Base-by-base conservation (phyloP, 2,888 invertebrate genomes). In the Busseola fusca region DNA sequence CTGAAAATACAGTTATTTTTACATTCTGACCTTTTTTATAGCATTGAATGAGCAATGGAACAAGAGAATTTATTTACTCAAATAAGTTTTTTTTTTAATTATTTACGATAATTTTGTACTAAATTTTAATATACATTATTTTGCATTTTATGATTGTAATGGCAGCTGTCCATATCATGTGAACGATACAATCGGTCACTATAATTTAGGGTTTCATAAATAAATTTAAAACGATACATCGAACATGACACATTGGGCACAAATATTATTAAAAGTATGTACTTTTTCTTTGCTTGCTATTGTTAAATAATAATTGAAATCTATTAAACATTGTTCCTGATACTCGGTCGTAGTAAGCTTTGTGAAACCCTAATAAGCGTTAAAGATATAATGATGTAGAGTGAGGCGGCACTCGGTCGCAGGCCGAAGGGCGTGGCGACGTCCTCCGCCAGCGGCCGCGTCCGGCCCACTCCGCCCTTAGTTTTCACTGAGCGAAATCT, bases 161-260 rank as follows among this genome's bases (percentile, higher is more conserved):
- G 94, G 95, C 95, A 95, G 94, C 95, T 95, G 95, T 94, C 93
- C 94, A 93, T 93, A 88, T 91, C 89, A 89, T 87, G 93, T 92
- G 92, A 87, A 88, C 89, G 92, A 92, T 93, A 84, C 86, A 89
- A 92, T 93, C 92, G 90, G 83, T 92, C 90, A 90, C 90, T 91
- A 90, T 89, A 88, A 89, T 88, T 89, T 92, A 93, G 93, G 93
- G 92, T 95, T 94, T 94, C 94, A 92, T 93, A 91, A 92, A 91
- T 92, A 90, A 91, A 92, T 91, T 90, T 85, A 90, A 93, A 95
- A 93, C 90, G 90, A 94, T 95, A 95, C 95, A 95, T 95, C 95
- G 95, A 95, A 95, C 95, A 95, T 95, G 94, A 95, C 95, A 95
- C 92, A 94, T 94, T 94, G 95, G 95, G 95, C 95, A 95, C 95